A percentile compares a stretch with the other conserved stretches of the same genome.
Conservation (phyloP, 1,140 invertebrate genomes). For the Caenorhabditis inopinata region DNA sequence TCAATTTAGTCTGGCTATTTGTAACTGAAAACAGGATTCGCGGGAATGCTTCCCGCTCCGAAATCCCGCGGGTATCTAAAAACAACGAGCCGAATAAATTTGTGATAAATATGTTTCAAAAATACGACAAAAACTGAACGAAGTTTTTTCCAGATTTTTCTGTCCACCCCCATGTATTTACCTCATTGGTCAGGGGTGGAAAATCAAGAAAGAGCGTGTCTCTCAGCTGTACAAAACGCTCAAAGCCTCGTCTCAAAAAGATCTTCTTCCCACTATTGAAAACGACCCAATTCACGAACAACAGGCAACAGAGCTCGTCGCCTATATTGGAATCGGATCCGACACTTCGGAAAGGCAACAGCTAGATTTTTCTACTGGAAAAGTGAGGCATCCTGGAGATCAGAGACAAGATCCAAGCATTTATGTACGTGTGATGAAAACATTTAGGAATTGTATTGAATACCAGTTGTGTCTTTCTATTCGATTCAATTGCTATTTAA, state of each 20-base stretch:
- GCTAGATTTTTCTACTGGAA: conserved; percentile 79
- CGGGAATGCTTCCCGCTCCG: too few relatives aligned
- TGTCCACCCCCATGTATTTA: conserved; percentile 99
- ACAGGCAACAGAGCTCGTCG: conserved; percentile 77
- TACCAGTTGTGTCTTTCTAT: too few relatives aligned
- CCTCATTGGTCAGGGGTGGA: conserved; percentile 94
- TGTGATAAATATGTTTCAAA: neutral
- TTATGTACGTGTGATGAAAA: neutral
- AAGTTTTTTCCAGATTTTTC: conserved; percentile 76
- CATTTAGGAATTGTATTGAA: too few relatives aligned
- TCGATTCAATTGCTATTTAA: too few relatives aligned
- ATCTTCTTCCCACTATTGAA: neutral
- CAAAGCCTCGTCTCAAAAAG: conserved; percentile 13
- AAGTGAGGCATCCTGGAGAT: conserved; percentile 68
- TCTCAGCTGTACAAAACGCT: conserved; percentile 69
- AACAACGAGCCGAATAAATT: too few relatives aligned
- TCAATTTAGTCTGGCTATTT: too few relatives aligned
- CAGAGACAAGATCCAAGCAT: conserved; percentile 65
- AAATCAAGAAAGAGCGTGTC: conserved; percentile 85
- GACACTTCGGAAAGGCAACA: conserved; percentile 95
- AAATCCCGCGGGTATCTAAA: too few relatives aligned
- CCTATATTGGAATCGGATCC: conserved; percentile 97
- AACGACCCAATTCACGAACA: conserved; percentile 38
- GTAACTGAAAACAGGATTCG: too few relatives aligned
- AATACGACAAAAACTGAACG: neutral